phyloP scores from a whole-genome alignment of 1,140 invertebrate genomes.

The Spodoptera frugiperda region DNA sequence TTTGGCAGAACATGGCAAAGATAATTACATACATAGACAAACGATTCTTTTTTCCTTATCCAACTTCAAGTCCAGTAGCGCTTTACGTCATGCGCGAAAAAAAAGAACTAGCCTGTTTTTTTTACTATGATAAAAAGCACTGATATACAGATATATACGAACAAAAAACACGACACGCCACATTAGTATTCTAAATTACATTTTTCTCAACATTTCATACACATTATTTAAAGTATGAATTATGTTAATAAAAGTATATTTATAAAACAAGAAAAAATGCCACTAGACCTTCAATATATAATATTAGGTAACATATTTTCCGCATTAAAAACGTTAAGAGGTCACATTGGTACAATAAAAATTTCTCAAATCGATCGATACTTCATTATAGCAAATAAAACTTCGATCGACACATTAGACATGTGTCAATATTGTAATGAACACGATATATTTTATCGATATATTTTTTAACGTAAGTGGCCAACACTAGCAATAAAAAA shows the following conservation, averaged over 20 bases:
- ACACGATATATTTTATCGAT: neutral
- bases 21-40: too few relatives aligned
- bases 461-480: neutral
- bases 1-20: too few relatives aligned
- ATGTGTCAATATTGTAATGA: constrained; percentile 2
- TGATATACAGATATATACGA: neutral
- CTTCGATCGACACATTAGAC: constrained; percentile 1
- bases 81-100: too few relatives aligned
- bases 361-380: constrained; percentile 4
- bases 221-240: constrained; percentile 14
- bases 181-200: constrained; percentile 21
- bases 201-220: constrained; percentile 1
- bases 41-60: too few relatives aligned
- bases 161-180: neutral
- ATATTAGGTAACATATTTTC: constrained; percentile 8
- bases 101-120: too few relatives aligned
- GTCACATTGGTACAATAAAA: neutral
- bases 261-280: constrained; percentile 1
- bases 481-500: neutral
- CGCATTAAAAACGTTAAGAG: constrained; percentile 3
- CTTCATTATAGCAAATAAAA: constrained; percentile 18
- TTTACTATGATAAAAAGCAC: too few relatives aligned
- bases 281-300: constrained; percentile 9
- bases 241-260: neutral
- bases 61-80: too few relatives aligned